Conservation (phyloP, 2,113 vertebrate genomes). For the Notothenia coriiceps region DNA sequence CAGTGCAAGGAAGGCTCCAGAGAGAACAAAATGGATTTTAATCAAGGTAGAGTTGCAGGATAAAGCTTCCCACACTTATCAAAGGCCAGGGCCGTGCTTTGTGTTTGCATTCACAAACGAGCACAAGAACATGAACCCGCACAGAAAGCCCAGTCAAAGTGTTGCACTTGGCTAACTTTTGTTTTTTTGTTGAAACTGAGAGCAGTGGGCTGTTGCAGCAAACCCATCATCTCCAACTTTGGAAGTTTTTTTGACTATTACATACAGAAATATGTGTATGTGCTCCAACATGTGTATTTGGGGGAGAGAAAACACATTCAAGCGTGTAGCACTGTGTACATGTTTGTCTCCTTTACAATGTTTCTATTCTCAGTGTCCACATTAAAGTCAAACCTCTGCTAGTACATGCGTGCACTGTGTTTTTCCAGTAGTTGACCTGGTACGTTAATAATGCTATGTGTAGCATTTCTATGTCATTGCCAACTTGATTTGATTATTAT, state of each 20-base stretch:
- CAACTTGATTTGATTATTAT: neutral
- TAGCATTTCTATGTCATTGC: neutral
- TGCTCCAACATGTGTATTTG: neutral
- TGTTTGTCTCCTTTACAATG: neutral
- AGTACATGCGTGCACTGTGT: neutral
- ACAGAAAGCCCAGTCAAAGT: slow-evolving; percentile 29
- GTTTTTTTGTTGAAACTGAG: slow-evolving; percentile 39
- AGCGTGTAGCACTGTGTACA: neutral
- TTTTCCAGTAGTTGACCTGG: neutral
- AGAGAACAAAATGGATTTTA: slow-evolving; percentile 3
- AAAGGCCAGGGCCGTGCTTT: slow-evolving; percentile 22
- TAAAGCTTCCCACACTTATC: slow-evolving; percentile 29
- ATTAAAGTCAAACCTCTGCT: neutral
- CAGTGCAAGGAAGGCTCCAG: neutral
- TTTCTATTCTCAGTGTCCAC: neutral
- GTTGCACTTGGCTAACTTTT: slow-evolving; percentile 5
- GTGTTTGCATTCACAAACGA: slow-evolving; percentile 9
- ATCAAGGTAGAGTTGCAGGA: slow-evolving; percentile 15
- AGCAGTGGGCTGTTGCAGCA: slow-evolving; percentile 16
- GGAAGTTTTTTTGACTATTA: too few species aligned
- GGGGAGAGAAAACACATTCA: neutral
- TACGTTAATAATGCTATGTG: neutral
- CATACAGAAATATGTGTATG: neutral
- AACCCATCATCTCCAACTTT: too few species aligned
- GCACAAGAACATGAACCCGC: slow-evolving; percentile 27